Evolutionary conservation across 35 echinoderm and acorn worm species (phyloP).

Genomic region (Stichopus chloronotus): DNA sequence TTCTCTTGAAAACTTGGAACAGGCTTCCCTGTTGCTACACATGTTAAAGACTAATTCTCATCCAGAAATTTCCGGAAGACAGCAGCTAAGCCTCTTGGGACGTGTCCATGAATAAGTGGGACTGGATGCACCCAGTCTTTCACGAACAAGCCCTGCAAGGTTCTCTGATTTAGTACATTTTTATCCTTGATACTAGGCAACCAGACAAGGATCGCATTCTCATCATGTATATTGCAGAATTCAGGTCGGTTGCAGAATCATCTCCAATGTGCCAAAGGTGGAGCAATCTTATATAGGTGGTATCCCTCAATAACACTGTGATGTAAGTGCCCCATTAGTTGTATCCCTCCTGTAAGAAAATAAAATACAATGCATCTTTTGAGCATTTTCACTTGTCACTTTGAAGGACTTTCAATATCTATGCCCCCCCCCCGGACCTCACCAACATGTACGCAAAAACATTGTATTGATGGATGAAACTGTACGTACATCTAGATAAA

Average conservation of each 20-base stretch:
- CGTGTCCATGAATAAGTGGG: neutral
- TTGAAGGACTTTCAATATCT: neutral
- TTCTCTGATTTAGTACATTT: neutral
- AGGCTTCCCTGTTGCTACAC: conserved; percentile 32
- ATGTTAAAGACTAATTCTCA: neutral
- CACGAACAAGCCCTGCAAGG: neutral
- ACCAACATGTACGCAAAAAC: too few relatives aligned
- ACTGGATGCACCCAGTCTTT: neutral
- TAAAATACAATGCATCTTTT: neutral
- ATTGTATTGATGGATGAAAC: too few relatives aligned
- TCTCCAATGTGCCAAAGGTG: neutral
- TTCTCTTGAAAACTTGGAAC: conserved; percentile 28
- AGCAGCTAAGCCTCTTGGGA: neutral
- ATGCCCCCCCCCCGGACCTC: too few relatives aligned
- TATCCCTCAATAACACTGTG: neutral
- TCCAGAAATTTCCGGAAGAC: neutral
- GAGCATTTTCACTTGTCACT: neutral
- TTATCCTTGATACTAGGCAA: neutral
- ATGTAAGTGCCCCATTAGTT: neutral
- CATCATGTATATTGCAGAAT: neutral
- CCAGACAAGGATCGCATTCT: neutral
- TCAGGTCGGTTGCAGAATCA: neutral
- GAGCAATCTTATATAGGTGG: neutral
- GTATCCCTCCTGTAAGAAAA: neutral
- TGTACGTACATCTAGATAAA: too few relatives aligned